Evolutionary conservation across 2,797 vertebrate species (phyloP).

Genomic region (Sus cebifrons): DNA sequence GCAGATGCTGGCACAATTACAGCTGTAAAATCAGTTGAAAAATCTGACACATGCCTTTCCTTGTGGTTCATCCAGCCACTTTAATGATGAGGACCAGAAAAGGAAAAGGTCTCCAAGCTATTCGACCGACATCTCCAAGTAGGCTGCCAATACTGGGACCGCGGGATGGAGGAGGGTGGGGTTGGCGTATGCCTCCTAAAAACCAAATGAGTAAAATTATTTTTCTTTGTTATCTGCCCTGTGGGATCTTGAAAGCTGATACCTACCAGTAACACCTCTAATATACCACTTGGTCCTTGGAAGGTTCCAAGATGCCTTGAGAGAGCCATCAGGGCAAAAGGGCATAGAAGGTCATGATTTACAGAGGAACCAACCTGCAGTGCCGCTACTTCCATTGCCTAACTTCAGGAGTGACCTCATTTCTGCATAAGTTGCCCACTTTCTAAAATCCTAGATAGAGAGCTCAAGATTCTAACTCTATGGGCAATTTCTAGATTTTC

Average conservation of each 20-base stretch:
- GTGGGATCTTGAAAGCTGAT: neutral
- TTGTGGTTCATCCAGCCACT: slow-evolving; percentile 63
- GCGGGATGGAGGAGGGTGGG: neutral
- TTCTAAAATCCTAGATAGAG: neutral
- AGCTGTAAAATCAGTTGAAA: slow-evolving; percentile 80
- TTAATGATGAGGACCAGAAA: slow-evolving; percentile 65
- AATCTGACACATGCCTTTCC: slow-evolving; percentile 70
- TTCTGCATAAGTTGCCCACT: neutral
- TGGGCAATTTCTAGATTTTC: slow-evolving; percentile 6
- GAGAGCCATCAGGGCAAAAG: neutral
- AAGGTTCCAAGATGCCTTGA: neutral
- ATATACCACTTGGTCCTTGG: neutral
- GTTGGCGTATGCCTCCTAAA: neutral
- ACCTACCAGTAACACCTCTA: neutral
- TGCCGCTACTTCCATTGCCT: neutral
- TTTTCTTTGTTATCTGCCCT: neutral
- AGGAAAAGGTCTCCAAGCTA: slow-evolving; percentile 64
- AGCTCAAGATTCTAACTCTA: neutral
- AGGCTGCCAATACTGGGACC: neutral
- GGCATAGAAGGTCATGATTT: neutral
- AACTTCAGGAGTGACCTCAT: neutral
- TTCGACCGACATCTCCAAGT: slow-evolving; percentile 59
- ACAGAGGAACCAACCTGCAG: neutral
- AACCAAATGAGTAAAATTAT: neutral
- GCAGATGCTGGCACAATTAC: slow-evolving; percentile 70